phyloP scores from a whole-genome alignment of 1,140 invertebrate genomes.

The Ruditapes philippinarum region DNA sequence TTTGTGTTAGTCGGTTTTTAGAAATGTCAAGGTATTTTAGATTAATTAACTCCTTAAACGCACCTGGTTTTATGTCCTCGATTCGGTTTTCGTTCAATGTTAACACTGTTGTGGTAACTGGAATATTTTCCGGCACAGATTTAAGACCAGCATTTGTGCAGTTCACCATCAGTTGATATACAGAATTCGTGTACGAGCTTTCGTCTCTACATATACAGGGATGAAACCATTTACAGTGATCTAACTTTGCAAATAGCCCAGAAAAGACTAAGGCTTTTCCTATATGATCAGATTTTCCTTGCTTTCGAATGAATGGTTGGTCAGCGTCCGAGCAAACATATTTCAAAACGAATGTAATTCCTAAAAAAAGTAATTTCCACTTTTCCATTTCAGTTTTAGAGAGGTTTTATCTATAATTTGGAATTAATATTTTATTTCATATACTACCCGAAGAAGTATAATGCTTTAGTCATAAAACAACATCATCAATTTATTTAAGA shows the following conservation, averaged over 20 bases:
- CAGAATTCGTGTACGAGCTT: not conserved
- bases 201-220: constrained; percentile 10
- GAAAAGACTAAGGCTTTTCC: not conserved
- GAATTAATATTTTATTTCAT: no score
- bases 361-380: no score
- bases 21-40: constrained; percentile 32
- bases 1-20: not conserved
- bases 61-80: not conserved
- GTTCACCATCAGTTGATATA: constrained; percentile 16
- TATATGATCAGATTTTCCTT: no score
- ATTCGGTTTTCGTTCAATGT: constrained; percentile 7
- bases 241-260: not conserved
- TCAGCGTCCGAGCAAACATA: no score
- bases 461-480: no score
- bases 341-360: no score
- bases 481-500: no score
- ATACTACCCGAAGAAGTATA: no score
- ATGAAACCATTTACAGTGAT: not conserved
- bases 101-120: constrained; percentile 1
- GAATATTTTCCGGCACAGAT: not conserved
- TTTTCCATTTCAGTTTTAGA: no score
- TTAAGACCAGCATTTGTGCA: not conserved
- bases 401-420: no score
- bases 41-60: not conserved
- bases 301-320: no score